Conservation (phyloP, 1,140 invertebrate species). For the Cecropterus lyciades region DNA sequence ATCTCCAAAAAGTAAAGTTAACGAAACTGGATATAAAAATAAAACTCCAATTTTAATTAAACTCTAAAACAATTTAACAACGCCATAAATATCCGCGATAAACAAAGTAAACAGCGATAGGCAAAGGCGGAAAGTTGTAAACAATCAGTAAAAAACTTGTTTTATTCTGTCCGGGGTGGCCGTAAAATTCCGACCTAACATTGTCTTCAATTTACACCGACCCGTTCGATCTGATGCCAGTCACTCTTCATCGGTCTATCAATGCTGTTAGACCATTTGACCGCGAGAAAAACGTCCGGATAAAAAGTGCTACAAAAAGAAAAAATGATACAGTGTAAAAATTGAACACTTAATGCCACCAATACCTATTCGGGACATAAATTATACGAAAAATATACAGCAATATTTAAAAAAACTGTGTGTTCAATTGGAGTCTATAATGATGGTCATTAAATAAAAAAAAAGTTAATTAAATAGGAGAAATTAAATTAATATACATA, state of each 20-base stretch:
- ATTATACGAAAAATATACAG: too few species aligned
- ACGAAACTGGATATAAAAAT: constrained; percentile 13
- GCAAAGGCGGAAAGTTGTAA: constrained; percentile 39
- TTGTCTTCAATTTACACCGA: constrained; percentile 38
- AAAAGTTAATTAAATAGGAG: too few species aligned
- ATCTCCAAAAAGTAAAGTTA: constrained; percentile 2
- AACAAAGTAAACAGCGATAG: constrained; percentile 41
- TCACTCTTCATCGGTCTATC: neutral
- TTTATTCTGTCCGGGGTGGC: constrained; percentile 48
- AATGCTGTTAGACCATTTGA: too few species aligned
- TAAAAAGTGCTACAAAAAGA: too few species aligned
- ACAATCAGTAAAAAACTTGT: constrained; percentile 52
- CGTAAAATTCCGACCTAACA: constrained; percentile 59
- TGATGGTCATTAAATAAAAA: too few species aligned
- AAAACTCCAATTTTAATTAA: constrained; percentile 30
- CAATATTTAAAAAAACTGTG: too few species aligned
- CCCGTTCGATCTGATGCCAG: neutral
- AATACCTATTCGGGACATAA: too few species aligned
- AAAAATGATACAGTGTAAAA: too few species aligned
- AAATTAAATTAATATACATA: too few species aligned
- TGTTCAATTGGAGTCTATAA: too few species aligned
- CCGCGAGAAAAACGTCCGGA: neutral
- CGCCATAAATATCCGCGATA: constrained; percentile 33
- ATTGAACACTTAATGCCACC: too few species aligned
- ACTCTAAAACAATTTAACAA: constrained; percentile 35